Conservation (phyloP, 1,140 invertebrate species). For the Drosophila mayri region DNA sequence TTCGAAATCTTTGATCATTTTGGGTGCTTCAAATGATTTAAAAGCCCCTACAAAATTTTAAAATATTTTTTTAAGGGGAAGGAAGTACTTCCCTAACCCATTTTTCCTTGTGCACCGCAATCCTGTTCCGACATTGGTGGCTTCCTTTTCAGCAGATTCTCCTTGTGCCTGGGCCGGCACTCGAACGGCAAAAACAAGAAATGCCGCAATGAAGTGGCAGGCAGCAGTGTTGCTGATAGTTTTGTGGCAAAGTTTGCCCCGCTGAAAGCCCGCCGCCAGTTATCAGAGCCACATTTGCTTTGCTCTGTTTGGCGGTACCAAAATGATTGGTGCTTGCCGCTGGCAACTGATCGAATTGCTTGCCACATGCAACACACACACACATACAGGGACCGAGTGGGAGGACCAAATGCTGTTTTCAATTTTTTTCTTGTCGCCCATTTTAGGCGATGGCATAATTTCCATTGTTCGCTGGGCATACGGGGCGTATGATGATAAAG, state of each 20-base stretch:
- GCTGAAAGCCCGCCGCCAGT: constrained; percentile 32
- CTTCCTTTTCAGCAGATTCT: constrained; percentile 38
- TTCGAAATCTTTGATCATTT: too few relatives aligned
- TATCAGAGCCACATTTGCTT: constrained; percentile 65
- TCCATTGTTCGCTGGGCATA: constrained; percentile 35
- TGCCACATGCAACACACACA: constrained; percentile 53
- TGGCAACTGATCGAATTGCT: constrained; percentile 71
- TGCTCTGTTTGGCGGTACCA: constrained; percentile 55
- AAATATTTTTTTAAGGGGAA: too few relatives aligned
- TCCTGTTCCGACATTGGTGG: constrained; percentile 38
- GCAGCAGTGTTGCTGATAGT: constrained; percentile 54
- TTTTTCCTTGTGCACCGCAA: constrained; percentile 16
- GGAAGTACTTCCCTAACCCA: fast-evolving
- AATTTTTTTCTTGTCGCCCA: constrained; percentile 40
- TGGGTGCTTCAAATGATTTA: too few relatives aligned
- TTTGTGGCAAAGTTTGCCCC: constrained; percentile 55
- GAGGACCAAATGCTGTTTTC: constrained; percentile 28
- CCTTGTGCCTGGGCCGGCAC: constrained; percentile 21
- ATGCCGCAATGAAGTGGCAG: constrained; percentile 30
- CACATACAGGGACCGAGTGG: constrained; percentile 2
- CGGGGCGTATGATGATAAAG: constrained; percentile 59
- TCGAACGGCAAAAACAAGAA: constrained; percentile 32
- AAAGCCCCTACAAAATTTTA: fast-evolving
- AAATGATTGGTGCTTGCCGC: constrained; percentile 59
- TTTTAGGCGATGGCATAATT: constrained; percentile 34